Base-by-base conservation (phyloP, 2,797 vertebrate genomes). In the Heterohyrax brucei region DNA sequence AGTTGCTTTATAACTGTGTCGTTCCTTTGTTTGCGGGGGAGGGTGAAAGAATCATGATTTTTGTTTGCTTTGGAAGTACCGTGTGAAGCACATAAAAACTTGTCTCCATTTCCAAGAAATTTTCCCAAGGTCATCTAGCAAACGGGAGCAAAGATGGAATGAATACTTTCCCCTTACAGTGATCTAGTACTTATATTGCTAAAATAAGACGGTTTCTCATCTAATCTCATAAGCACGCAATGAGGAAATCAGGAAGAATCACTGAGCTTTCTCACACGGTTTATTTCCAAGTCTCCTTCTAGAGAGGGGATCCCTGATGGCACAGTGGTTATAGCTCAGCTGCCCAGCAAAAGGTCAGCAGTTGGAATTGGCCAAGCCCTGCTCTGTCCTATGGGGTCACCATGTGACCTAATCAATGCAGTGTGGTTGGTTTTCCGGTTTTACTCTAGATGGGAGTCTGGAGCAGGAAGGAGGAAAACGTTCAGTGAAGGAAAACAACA, bases 51-150 rank as follows among this genome's bases (percentile, higher is more conserved):
- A 33, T 76, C 10, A 77, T 53, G 3, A 22, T 66, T 75, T 94
- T 91, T 85, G 70, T 95, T 93, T 87, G 53, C 66, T 95, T 89
- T 95, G 75, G 93, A 95, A 95, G 24, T 13, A 87, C 24, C 44
- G 84, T 95, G 68, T 62, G 53, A 95, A 95, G 21, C 39, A 83
- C 21, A 7, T 94, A 90, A 93, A 95, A 82, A 83, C 56, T 70
- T 24, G n/a, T 39, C 39, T 66, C 62, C 13, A 72, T 68, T 91
- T 92, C 28, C 76, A 76, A 80, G 72, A 75, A 93, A 80, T 84
- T 88, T 94, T 95, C 81, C 62, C 39, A 87, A 87, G 89, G 48
- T 84, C 21, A 81, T 22, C 76, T 56, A 82, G 64, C 33, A 92
- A 82, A 66, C 56, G 50, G 53, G 33, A 92, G 30, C 78, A 92